These are phyloP conservation scores for Nycticryphes semicollaris DNA, from an alignment of 2,113 vertebrate genomes.

Conservation along the genomic window DNA sequence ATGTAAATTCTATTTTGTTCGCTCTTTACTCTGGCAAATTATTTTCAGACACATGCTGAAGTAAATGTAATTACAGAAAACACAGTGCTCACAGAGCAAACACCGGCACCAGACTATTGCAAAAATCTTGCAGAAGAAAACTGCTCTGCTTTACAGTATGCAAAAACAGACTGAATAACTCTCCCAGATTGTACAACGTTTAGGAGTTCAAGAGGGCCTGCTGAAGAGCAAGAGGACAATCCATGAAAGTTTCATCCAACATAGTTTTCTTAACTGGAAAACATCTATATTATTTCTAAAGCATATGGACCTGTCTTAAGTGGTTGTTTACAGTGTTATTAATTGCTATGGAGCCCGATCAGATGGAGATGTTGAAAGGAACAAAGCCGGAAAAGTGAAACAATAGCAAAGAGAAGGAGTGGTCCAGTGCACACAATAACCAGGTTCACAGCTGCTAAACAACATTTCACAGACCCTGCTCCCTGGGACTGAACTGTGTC, in stretches of 20 bases:
- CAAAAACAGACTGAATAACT: neutral
- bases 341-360: neutral
- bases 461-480: neutral
- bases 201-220: neutral
- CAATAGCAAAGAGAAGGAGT: conserved; percentile 53
- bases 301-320: neutral
- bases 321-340: conserved; percentile 39
- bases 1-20: neutral
- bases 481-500: neutral
- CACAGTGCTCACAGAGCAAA: neutral
- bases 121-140: neutral
- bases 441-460: conserved; percentile 45
- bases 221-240: neutral
- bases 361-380: conserved; percentile 40
- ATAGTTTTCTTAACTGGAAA: neutral
- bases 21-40: neutral
- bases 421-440: neutral
- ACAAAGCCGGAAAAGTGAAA: conserved; percentile 52
- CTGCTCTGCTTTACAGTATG: neutral
- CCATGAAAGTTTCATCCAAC: neutral
- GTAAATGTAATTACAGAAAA: neutral
- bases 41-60: neutral
- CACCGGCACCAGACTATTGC: neutral
- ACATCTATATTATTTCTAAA: conserved; percentile 5
- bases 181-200: accelerated